Evolutionary conservation across 53 echinoderm and acorn worm species (phyloP).

Genomic region (Hippasteria phrygiana): DNA sequence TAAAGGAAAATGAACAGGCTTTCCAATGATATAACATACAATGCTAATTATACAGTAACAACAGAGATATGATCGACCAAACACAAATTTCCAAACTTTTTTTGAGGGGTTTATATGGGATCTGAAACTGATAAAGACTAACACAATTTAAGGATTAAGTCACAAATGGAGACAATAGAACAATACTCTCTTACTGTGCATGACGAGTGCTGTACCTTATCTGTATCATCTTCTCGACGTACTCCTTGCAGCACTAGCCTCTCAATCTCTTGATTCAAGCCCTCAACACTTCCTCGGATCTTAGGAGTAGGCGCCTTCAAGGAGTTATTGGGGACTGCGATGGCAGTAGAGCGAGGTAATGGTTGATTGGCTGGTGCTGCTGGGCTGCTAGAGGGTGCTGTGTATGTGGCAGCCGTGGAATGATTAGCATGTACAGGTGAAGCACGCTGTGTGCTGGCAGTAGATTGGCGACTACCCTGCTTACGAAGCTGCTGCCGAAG

Average conservation of each 20-base stretch:
- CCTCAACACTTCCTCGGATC: constrained; percentile 95
- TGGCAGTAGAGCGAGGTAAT: constrained; percentile 78
- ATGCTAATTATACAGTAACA: too few relatives aligned
- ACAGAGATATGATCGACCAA: too few relatives aligned
- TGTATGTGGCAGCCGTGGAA: constrained; percentile 78
- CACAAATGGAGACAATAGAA: too few relatives aligned
- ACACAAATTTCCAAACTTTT: too few relatives aligned
- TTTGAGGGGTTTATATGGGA: too few relatives aligned
- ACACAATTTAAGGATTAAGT: too few relatives aligned
- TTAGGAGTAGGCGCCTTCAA: constrained; percentile 81
- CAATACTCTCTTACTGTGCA: too few relatives aligned
- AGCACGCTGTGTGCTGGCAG: constrained; percentile 82
- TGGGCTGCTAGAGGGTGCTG: constrained; percentile 67
- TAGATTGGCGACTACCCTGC: constrained; percentile 89
- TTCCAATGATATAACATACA: too few relatives aligned
- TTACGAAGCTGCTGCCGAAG: constrained; percentile 95
- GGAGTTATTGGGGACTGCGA: constrained; percentile 78
- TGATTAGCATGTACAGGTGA: constrained; percentile 98
- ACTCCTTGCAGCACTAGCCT: constrained; percentile 87
- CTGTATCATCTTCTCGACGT: constrained; percentile 69
- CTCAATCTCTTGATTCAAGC: constrained; percentile 98
- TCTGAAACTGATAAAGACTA: too few relatives aligned
- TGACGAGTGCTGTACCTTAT: constrained; percentile 61
- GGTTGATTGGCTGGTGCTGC: constrained; percentile 58
- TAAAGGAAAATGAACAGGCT: too few relatives aligned